phyloP scores from a whole-genome alignment of 2,113 vertebrate species.

The Anguilla japonica region DNA sequence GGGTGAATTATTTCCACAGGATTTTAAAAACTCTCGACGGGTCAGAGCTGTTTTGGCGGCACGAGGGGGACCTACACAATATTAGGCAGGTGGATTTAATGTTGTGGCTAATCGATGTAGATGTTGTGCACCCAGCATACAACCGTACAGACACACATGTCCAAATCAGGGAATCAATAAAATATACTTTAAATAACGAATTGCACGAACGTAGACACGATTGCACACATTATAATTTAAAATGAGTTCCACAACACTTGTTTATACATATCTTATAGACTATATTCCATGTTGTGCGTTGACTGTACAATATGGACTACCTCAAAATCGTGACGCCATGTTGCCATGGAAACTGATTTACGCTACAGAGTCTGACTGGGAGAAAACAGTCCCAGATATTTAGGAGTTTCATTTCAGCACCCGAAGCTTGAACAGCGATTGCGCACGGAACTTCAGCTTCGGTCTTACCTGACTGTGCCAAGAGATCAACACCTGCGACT shows the following conservation, averaged over 20 bases:
- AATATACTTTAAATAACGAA: too few relatives aligned
- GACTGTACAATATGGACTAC: conserved; percentile 49
- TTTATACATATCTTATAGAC: conserved; percentile 38
- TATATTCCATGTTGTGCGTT: background rate
- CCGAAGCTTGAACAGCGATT: conserved; percentile 49
- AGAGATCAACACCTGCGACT: conserved; percentile 19
- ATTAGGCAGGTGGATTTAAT: too few relatives aligned
- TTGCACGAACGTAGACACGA: background rate
- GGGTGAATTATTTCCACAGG: too few relatives aligned
- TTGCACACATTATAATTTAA: background rate
- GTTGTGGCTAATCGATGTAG: too few relatives aligned
- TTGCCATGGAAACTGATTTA: conserved; percentile 72
- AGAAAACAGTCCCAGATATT: conserved; percentile 54
- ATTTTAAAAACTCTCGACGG: too few relatives aligned
- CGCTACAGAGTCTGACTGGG: conserved; percentile 56
- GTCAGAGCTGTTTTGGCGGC: too few relatives aligned
- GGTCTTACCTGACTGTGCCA: conserved; percentile 15
- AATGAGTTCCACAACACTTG: conserved; percentile 24
- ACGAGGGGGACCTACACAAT: too few relatives aligned
- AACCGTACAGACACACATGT: too few relatives aligned
- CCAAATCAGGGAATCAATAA: too few relatives aligned
- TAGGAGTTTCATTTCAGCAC: conserved; percentile 52
- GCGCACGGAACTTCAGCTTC: background rate
- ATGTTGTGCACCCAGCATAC: too few relatives aligned
- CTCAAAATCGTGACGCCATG: conserved; percentile 69